Evolutionary conservation across 1,140 invertebrate genomes (phyloP).

Genomic region (Holcopasites calliopsidis): DNA sequence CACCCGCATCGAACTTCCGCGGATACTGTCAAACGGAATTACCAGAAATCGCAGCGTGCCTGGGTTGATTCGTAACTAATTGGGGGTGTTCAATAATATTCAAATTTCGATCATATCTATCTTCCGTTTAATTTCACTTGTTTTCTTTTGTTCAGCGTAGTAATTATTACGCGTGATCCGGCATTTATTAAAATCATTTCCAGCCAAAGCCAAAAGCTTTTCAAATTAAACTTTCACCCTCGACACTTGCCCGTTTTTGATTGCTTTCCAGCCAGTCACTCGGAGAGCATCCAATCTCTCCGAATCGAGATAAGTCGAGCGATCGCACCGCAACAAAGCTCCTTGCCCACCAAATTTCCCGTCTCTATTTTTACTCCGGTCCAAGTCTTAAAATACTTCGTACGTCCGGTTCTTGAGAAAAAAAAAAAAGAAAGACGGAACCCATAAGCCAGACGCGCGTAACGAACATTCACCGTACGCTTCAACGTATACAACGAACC

Average conservation of each 20-base stretch:
- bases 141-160: too few species aligned
- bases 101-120: too few species aligned
- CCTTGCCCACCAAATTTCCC: background rate
- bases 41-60: background rate
- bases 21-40: slow-evolving; percentile 16
- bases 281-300: too few species aligned
- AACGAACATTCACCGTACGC: background rate
- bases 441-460: background rate
- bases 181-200: too few species aligned
- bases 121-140: too few species aligned
- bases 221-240: too few species aligned
- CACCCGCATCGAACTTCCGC: background rate
- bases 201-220: too few species aligned
- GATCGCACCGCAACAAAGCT: background rate
- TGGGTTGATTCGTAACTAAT: slow-evolving; percentile 1
- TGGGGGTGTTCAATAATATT: background rate
- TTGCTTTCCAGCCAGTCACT: too few species aligned
- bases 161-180: too few species aligned
- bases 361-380: background rate
- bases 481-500: background rate
- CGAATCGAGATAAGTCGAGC: background rate
- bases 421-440: too few species aligned
- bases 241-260: too few species aligned
- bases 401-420: background rate
- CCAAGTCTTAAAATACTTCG: background rate